Percentiles rank a stretch among this genome's conserved stretches.
Evolutionary conservation across 2,797 vertebrate genomes (phyloP).

Genomic region (Cuculus canorus): DNA sequence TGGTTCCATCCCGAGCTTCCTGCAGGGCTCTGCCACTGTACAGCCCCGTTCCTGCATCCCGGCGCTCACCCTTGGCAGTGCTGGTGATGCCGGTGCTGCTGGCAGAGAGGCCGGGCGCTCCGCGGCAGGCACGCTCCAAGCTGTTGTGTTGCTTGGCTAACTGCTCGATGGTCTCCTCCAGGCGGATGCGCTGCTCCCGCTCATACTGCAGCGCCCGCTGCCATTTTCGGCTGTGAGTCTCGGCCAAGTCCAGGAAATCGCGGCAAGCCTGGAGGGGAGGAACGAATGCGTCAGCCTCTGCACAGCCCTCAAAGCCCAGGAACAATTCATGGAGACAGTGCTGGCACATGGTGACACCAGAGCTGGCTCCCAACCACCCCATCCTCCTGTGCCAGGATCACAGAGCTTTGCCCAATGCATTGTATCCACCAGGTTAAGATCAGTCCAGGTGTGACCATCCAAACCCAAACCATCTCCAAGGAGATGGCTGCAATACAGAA

Average conservation of each 20-base stretch:
- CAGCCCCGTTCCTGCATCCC: rapidly evolving
- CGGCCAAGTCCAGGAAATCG: constrained; percentile 95
- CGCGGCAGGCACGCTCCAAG: constrained; percentile 94
- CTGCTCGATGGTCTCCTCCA: constrained; percentile 98
- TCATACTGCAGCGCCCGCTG: constrained; percentile 97
- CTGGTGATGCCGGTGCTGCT: constrained; percentile 73
- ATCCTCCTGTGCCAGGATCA: not conserved
- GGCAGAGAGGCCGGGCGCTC: constrained; percentile 80
- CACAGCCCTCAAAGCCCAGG: rapidly evolving
- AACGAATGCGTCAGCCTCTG: not conserved
- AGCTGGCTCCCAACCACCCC: rapidly evolving
- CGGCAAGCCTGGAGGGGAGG: constrained; percentile 87
- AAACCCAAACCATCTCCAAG: rapidly evolving
- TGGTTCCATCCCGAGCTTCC: rapidly evolving
- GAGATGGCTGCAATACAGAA: rapidly evolving
- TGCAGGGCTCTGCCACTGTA: not conserved
- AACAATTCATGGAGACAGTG: rapidly evolving
- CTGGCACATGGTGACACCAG: rapidly evolving
- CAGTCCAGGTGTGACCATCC: not conserved
- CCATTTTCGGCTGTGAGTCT: constrained; percentile 94
- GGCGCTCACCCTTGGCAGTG: constrained; percentile 81
- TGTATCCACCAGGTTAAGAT: rapidly evolving
- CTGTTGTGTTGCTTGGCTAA: constrained; percentile 98
- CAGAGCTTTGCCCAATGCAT: too few relatives aligned
- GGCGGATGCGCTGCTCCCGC: constrained; percentile 91